Percentiles rank a stretch among this genome's conserved stretches.
phyloP scores from a whole-genome alignment of 1,140 invertebrate species.

The Ptiloglossa arizonensis region DNA sequence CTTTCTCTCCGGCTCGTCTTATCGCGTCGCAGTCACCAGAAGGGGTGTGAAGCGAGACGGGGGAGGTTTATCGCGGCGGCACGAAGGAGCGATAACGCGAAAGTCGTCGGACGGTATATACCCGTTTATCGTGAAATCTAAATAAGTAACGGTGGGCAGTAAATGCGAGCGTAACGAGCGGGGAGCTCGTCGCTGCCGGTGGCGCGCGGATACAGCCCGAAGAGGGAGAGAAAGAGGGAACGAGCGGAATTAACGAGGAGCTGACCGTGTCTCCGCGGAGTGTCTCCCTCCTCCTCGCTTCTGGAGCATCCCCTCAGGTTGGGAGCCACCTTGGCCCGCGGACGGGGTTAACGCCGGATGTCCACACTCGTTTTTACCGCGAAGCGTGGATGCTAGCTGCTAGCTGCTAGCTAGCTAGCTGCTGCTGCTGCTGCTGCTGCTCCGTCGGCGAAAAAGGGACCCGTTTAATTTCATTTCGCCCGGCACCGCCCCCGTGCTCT shows the following conservation, averaged over 20 bases:
- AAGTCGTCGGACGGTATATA: background rate
- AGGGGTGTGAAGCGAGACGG: no score
- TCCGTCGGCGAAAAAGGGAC: conserved; percentile 53
- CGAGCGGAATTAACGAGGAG: conserved; percentile 27
- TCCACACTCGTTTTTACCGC: conserved; percentile 67
- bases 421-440: no score
- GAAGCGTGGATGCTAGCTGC: conserved; percentile 48
- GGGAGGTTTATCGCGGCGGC: background rate
- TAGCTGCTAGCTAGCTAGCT: no score
- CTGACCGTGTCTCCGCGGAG: background rate
- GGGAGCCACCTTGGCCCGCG: background rate
- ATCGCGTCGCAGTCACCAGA: background rate
- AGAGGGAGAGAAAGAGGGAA: background rate
- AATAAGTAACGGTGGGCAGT: conserved; percentile 28
- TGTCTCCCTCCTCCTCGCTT: no score
- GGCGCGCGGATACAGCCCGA: background rate
- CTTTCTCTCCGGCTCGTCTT: background rate
- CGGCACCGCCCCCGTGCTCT: conserved; percentile 56
- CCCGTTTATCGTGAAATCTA: conserved; percentile 18
- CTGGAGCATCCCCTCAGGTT: background rate
- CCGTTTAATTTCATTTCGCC: conserved; percentile 69
- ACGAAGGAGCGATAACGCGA: background rate
- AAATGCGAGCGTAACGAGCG: conserved; percentile 36
- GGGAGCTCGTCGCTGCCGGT: background rate
- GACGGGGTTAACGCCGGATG: conserved; percentile 57